Evolutionary conservation across 1,140 invertebrate genomes (phyloP), one percentile per base, ranked within the genome.

Genomic region (Triops cancriformis): DNA sequence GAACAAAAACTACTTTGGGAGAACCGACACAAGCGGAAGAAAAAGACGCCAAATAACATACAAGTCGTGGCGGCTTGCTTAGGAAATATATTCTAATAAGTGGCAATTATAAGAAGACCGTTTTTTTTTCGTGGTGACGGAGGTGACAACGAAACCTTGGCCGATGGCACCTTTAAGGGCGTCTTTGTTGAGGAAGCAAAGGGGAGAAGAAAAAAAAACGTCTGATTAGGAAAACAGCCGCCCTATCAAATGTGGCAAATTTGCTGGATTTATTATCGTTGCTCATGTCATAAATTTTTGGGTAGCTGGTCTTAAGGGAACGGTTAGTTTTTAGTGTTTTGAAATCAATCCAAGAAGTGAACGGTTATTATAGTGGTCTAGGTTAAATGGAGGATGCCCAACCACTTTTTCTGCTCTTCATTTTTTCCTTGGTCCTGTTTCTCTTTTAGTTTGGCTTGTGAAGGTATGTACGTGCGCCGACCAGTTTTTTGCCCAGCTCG

Each of bases 221-320:
- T 23, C 18, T 23, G 51, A n/a, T 64, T 23, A n/a, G 51, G 18
- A 64, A 45, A 18, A 64, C 51, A 23, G 14, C 51, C 31, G 31
- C 31, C 31, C 31, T 37, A 37, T 37, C 2, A 37, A 37, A 7
- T 37, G 31, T 37, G 51, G 23, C 14, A 64, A 64, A 23, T 9
- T 64, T 23, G 51, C 51, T 18, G 51, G 51, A 64, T 64, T 64
- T 64, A 64, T 64, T 64, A 64, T 64, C 23, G 45, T 64, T 64
- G 23, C 51, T 64, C 51, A 23, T 18, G 51, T 23, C 51, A 64
- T n/a, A 64, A 64, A 64, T 64, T n/a, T 23, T 18, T n/a, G 23
- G 51, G 14, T 18, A 23, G 4, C 2, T 64, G 10, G 23, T 18
- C 51, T 64, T 64, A 64, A 64, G 14, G n/a, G 51, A 64, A 64